Percentiles rank a stretch among this genome's conserved stretches.
Evolutionary conservation across 2,888 invertebrate genomes (phyloP).

Genomic region (Caenorhabditis sp.): DNA sequence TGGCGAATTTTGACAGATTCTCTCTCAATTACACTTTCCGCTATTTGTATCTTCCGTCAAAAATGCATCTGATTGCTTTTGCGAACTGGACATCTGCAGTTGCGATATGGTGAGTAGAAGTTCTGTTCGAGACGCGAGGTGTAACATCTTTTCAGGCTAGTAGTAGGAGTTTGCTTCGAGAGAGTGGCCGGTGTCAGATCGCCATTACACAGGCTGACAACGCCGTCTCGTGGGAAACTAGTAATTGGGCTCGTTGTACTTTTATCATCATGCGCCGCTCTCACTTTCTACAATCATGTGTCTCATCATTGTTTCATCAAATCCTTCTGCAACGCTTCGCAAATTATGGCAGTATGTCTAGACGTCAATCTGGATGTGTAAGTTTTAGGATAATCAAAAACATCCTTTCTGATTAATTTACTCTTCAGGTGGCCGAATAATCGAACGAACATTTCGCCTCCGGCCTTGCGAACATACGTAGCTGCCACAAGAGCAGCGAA

Average conservation of each 20-base stretch:
- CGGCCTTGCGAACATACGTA: conserved; percentile 64
- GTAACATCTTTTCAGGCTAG: conserved; percentile 63
- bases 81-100: conserved; percentile 76
- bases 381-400: conserved; percentile 18
- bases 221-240: conserved; percentile 57
- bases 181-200: conserved; percentile 74
- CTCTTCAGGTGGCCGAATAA: conserved; percentile 74
- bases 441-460: conserved; percentile 66
- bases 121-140: not conserved
- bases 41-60: conserved; percentile 69
- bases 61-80: conserved; percentile 73
- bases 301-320: conserved; percentile 72
- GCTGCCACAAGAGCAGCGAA: conserved; percentile 68
- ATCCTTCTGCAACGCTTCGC: conserved; percentile 71
- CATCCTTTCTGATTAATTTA: not conserved
- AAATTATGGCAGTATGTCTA: conserved; percentile 69
- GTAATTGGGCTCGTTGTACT: conserved; percentile 50
- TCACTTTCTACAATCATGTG: conserved; percentile 73
- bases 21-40: conserved; percentile 70
- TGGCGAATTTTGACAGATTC: conserved; percentile 74
- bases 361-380: conserved; percentile 68
- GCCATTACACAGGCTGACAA: conserved; percentile 64
- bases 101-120: conserved; percentile 70
- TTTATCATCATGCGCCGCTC: conserved; percentile 59
- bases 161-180: conserved; percentile 74